Base-by-base conservation (phyloP, 2,797 vertebrate species). In the Tenualosa ilisha region DNA sequence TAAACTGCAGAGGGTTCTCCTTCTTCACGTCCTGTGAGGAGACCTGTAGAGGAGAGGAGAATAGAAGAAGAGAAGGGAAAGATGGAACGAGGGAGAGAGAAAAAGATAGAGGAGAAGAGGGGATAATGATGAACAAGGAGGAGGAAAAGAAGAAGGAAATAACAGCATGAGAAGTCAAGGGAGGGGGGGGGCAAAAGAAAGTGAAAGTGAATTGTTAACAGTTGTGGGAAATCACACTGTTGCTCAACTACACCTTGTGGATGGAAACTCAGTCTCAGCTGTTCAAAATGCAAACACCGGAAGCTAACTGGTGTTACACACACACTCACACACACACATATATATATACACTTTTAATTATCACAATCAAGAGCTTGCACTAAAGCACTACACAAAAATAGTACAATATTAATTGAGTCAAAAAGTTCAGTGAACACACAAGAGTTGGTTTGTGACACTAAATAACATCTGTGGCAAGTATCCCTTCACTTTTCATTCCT, bases 1-100 rank as follows among this genome's bases (percentile, higher is more conserved):
- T 98, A 92, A 99, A 99, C 90, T 98, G 97, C 7, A 99, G 95
- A 0, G 97, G 98, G 89, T 95, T 99, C 88, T 98, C 97, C 91
- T 99, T 99, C 92, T 95, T 97, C 72, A 99, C 93, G 24, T 99
- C 97, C 93, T 99, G 98, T 87, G 97, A 96, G 0, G 97, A 97
- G 83, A 99, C 97, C 98, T 99, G 87, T 1, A 20, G 26, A n/a
- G 22, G n/a, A 40, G 65, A 65, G n/a, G 26, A 65, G 26, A 31
- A 11, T 8, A 24, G 12, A 15, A 40, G 31, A 13, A 17, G 31
- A 11, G 3, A 12, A 6, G 15, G 65, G 31, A 72, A 31, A 72
- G 22, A 43, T 24, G n/a, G 82, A 40, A 20, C 5, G 61, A 26
- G 9, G 24, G 61, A n/a, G 22, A 65, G 61, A 22, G 20, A 22